phyloP scores from a whole-genome alignment of 2,113 vertebrate species.

The Semicossyphus pulcher region DNA sequence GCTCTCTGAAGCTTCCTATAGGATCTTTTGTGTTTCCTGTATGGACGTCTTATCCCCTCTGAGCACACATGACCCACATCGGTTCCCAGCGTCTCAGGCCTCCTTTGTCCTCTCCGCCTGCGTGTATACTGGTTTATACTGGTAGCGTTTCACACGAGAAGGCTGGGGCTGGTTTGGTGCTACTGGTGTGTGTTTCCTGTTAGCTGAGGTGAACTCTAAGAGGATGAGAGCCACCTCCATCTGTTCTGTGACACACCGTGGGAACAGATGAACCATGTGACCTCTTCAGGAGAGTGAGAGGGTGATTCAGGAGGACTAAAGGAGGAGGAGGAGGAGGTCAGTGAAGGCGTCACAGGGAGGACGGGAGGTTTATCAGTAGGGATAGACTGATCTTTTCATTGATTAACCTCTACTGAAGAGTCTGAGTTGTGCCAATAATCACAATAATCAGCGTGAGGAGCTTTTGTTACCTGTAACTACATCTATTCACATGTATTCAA shows the following conservation, averaged over 20 bases:
- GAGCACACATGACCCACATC: slow-evolving; percentile 35
- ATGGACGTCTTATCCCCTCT: neutral
- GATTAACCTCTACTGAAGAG: no score
- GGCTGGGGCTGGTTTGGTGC: neutral
- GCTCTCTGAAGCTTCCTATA: neutral
- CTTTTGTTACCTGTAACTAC: no score
- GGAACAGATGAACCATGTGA: slow-evolving; percentile 1
- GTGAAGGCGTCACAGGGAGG: slow-evolving; percentile 5
- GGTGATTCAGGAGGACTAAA: neutral
- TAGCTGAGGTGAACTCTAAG: neutral
- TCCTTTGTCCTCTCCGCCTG: neutral
- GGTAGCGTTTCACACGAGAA: no score
- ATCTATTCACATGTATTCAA: no score
- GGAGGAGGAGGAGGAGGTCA: neutral
- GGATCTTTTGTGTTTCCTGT: slow-evolving; percentile 11
- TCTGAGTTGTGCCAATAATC: no score
- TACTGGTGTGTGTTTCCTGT: neutral
- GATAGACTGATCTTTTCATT: neutral
- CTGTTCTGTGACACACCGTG: neutral
- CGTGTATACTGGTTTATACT: no score
- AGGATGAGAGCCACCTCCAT: neutral
- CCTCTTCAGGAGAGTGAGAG: neutral
- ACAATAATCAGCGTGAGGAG: no score
- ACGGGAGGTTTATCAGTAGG: neutral
- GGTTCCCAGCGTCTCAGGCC: neutral